These are phyloP conservation scores for Cylindroiulus punctatus DNA, from an alignment of 2,888 invertebrate species.

Conservation along the genomic window DNA sequence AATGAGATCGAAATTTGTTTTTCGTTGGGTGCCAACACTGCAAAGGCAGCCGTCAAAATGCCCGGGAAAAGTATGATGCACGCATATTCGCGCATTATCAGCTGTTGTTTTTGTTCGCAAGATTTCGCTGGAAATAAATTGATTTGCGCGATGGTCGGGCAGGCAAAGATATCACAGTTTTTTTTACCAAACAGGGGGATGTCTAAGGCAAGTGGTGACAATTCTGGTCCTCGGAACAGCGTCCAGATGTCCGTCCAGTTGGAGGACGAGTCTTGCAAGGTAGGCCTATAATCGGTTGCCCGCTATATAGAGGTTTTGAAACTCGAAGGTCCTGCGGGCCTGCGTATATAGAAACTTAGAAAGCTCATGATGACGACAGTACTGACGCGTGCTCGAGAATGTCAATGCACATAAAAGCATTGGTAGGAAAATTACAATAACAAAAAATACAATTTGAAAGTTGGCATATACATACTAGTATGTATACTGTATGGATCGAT, in stretches of 20 bases:
- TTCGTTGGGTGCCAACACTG: neutral
- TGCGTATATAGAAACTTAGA: too few species aligned
- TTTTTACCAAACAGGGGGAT: neutral
- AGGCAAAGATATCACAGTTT: conserved; percentile 37
- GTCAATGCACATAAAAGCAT: too few species aligned
- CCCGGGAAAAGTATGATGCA: neutral
- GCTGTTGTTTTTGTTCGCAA: neutral
- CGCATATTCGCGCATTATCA: neutral
- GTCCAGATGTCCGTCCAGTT: neutral
- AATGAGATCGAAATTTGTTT: neutral
- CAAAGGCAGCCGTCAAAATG: neutral
- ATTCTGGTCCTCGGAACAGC: neutral
- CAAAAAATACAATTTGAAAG: too few species aligned
- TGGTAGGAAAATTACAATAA: too few species aligned
- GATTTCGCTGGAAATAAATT: neutral
- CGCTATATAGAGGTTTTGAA: neutral
- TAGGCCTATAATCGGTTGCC: neutral
- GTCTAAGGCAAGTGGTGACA: neutral
- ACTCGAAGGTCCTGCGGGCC: too few species aligned
- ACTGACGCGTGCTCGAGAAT: too few species aligned
- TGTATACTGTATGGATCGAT: too few species aligned
- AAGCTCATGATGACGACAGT: too few species aligned
- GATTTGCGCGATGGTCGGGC: neutral
- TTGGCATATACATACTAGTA: too few species aligned
- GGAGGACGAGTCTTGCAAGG: neutral